Base-by-base conservation (phyloP, 1,140 invertebrate genomes). In the Melanaphis sacchari region DNA sequence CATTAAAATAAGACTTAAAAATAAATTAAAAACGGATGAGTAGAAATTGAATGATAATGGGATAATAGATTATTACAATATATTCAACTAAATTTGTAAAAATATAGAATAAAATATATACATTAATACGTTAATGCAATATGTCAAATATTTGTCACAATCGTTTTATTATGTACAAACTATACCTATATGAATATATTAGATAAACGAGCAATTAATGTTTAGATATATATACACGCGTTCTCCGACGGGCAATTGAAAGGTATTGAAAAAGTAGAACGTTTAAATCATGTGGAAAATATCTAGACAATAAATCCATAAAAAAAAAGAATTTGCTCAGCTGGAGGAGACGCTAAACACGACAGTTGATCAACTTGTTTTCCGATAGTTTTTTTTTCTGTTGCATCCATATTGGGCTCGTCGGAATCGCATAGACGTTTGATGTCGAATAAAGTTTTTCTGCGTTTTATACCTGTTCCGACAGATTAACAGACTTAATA, bases 271-370 rank as follows among this genome's bases (percentile, higher is more conserved):
- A 87, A 43, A 87, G 84, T 87, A 87, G 84, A 87, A 87, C 87
- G 43, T 88, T 88, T 88, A 88, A 49, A 88, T 49, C 43, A 31
- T 46, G 31, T n/a, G n/a, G 31, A 76, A 76, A 76, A n/a, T 88
- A 52, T 40, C 21, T 52, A 90, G 49, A 54, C 88, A 36, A 46
- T 89, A 89, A 52, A 49, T 24, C n/a, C 22, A 40, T 90, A 59
- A 90, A 54, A 90, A 89, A 38, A 89, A 90, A 90, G 4, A 54
- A 38, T 90, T 90, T 59, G 46, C 11, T 59, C 52, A 15, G 9
- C 52, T 59, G 36, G 88, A 90, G 38, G 52, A 90, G 88, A 90
- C 88, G 49, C 88, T 90, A 90, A 90, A 90, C 85, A 52, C 87
- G 46, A 59, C 52, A 59, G 40, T 11, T 52, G 52, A 90, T 38